Base-by-base conservation (phyloP, 1,140 invertebrate species). In the Brachionus rubens region DNA sequence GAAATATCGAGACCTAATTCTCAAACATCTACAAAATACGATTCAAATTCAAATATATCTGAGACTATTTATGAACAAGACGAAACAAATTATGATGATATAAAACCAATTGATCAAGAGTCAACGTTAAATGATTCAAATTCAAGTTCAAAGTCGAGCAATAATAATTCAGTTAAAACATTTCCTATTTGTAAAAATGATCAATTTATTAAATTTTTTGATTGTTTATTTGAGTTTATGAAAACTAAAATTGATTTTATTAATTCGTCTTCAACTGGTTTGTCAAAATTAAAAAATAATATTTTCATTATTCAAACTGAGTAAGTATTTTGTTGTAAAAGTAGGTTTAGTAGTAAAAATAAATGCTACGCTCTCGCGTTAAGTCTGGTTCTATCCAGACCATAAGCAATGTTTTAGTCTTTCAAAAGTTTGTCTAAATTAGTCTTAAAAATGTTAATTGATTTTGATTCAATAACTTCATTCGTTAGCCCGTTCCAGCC, bases 271-370 rank as follows among this genome's bases (percentile, higher is more conserved):
- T 59, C 54, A n/a, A 59, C 54, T 36, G 30, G 54, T 36, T 59
- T 59, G 9, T 65, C 59, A 10, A 65, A 14, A 26, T 24, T 21
- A 43, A 43, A 65, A 65, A 65, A 65, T 41, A 43, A 65, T n/a
- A 21, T 65, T 21, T 43, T 65, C 43, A 6, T 43, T 3, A 36
- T 65, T n/a, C 59, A 65, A 46, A 14, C 36, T 10, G 36, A 65
- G 59, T 65, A 43, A 59, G 30, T 6, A 7, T n/a, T 48, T 48
- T 48, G 12, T 4, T 21, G 2, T 6, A n/a, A 48, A 36, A 36
- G n/a, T n/a, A n/a, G n/a, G n/a, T n/a, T n/a, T n/a, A n/a, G n/a
- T n/a, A n/a, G n/a, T n/a, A n/a, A n/a, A n/a, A n/a, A n/a, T n/a
- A n/a, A n/a, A n/a, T n/a, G n/a, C n/a, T n/a, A n/a, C n/a, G n/a